Base-by-base conservation (phyloP, 2,113 vertebrate genomes). In the Thryonomys swinderianus region DNA sequence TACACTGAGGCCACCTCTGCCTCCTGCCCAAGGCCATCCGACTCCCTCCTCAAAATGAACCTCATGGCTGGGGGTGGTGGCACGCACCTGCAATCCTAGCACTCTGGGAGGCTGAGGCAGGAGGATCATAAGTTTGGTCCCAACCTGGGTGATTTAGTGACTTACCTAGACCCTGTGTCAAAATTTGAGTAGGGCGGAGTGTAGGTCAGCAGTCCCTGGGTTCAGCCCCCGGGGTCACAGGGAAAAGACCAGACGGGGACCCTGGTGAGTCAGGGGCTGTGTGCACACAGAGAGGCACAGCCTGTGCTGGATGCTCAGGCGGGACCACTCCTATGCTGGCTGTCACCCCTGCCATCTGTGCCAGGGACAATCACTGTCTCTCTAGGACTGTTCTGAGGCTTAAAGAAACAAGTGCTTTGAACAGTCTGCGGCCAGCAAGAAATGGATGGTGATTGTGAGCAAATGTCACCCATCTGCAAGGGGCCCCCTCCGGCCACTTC, bases 391-490 rank as follows among this genome's bases (percentile, higher is more conserved):
- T 20, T 76, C 76, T 74, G 30, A 55, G 51, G 30, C 55, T 79
- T 83, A 42, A 66, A 80, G 10, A 78, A 64, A 45, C 2, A 34
- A 23, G n/a, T 25, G 7, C 42, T 74, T 6, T 16, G 11, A 18
- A 71, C 6, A 1, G 23, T 25, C 74, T 71, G 59, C 12, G 51
- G 74, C 48, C 40, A 3, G 2, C 34, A 57, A 30, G 25, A 17
- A 34, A 74, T 0, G 37, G 53, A 34, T 27, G 2, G 0, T 18
- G 48, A 73, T 57, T 18, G 20, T 34, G n/a, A 53, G 61, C 10
- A 51, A 25, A 0, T 25, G 73, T 10, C 25, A 30, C 34, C 6
- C 25, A 30, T 3, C 0, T 2, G 11, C 71, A 40, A 32, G 17
- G 62, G 17, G 30, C 34, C 25, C 42, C 40, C 53, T 37, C 45